Base-by-base conservation (phyloP, 2,113 vertebrate genomes). In the Lanius collurio region DNA sequence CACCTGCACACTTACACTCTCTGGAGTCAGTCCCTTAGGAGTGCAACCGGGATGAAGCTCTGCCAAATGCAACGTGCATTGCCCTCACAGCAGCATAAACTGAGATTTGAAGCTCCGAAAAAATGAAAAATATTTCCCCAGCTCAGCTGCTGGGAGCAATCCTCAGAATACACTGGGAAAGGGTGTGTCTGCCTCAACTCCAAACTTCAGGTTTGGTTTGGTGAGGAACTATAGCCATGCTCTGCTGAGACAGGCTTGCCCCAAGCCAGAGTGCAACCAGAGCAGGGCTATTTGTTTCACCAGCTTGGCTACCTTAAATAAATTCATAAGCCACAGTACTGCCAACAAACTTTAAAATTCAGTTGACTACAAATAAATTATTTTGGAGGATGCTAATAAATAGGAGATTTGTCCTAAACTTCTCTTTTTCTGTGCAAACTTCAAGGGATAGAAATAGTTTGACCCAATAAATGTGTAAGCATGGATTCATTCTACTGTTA, bases 11-110 rank as follows among this genome's bases (percentile, higher is more conserved):
- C 8, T 77, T 23, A 28, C 4, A 4, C 10, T 52, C 37, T 11
- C 11, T 13, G 30, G 24, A 81, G 30, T 52, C 6, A 4, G 10
- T 44, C 5, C 0, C 62, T n/a, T 49, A 2, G 33, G 33, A 41
- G 39, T 6, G 15, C 19, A 56, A 19, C 2, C 1, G 1, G 64
- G 28, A 62, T 3, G 17, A 78, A 87, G 83, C 27, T 8, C 16
- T 0, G 0, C 23, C 65, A 85, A 64, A 52, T 1, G 23, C 33
- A 79, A 20, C 0, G 0, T 3, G 39, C 1, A 0, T 8, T 62
- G 46, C 41, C 31, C 41, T 77, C 64, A 41, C 24, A 37, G 77
- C 0, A 0, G 49, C 5, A 16, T 5, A 27, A 82, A 42, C n/a
- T 4, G 2, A 41, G 28, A 47, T 12, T 35, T 0, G 0, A 63